These are phyloP conservation scores for Drosophila pandora DNA, from an alignment of 1,140 invertebrate genomes.

Conservation along the genomic window DNA sequence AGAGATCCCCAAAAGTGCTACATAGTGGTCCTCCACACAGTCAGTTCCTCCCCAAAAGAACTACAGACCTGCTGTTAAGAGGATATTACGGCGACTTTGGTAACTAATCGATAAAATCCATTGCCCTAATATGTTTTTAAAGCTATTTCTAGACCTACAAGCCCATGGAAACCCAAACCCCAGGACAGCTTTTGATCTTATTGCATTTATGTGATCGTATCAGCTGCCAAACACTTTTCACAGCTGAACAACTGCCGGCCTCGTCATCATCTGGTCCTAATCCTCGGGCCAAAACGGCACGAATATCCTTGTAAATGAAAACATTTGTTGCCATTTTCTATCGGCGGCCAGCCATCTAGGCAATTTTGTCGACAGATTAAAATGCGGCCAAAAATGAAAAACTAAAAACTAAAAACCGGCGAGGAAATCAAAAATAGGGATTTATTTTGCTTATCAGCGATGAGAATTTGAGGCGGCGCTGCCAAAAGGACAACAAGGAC, in stretches of 20 bases:
- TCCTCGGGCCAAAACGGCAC: constrained; percentile 6
- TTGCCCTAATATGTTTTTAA: too few species aligned
- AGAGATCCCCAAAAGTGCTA: too few species aligned
- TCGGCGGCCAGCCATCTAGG: constrained; percentile 51
- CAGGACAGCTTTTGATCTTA: constrained; percentile 8
- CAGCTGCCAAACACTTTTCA: constrained; percentile 47
- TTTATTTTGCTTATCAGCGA: constrained; percentile 67
- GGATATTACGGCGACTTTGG: not conserved
- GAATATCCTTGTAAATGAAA: constrained; percentile 53
- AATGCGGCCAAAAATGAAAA: constrained; percentile 40
- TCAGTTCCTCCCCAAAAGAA: too few species aligned
- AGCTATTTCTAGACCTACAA: not conserved
- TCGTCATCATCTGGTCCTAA: constrained; percentile 15
- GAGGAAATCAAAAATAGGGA: constrained; percentile 16
- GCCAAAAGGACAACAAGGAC: constrained; percentile 52
- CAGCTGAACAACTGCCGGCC: constrained; percentile 40
- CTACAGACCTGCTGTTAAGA: too few species aligned
- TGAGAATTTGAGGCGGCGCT: constrained; percentile 67
- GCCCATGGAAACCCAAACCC: not conserved
- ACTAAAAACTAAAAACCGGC: constrained; percentile 9
- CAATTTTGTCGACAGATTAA: constrained; percentile 65
- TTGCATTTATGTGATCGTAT: constrained; percentile 26
- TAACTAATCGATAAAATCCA: not conserved
- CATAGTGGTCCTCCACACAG: too few species aligned
- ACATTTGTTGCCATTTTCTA: constrained; percentile 78